Base-by-base conservation (phyloP, 2,797 vertebrate species). In the Hemibagrus guttatus region DNA sequence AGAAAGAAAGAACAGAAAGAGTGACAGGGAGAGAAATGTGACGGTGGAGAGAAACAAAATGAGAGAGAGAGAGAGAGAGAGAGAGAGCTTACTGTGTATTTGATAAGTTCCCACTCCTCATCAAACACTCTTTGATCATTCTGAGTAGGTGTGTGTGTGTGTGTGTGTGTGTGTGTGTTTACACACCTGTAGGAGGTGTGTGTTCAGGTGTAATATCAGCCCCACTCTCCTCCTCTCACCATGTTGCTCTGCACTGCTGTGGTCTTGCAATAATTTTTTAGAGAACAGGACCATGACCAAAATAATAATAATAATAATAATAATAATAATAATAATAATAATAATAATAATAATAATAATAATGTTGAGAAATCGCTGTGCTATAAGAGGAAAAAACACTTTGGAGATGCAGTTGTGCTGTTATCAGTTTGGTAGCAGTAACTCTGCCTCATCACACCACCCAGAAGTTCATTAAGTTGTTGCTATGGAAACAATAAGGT, bases 101-200 rank as follows among this genome's bases (percentile, higher is more conserved):
- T 74, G 12, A 26, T 26, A 26, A 49, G 23, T 6, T 75, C 61
- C 74, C 49, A 66, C 74, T 52, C 46, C 11, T 16, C 84, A 80
- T 23, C 61, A 58, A 68, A 85, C 28, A 68, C 61, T 64, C 84
- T 85, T 79, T 78, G 42, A 31, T 31, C 46, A 64, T 8, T 1
- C 68, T 71, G 39, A 72, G 19, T 72, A 26, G 11, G 68, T 76
- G 64, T 84, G 69, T n/a, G 58, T 42, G 31, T 91, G 58, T 35
- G 23, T 59, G 54, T 59, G 56, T n/a, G 64, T 68, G 79, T 49
- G 61, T 82, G 61, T 89, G 88, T 85, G 21, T 84, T 84, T 84
- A 84, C 58, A 75, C 83, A 84, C 71, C 54, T 84, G 83, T 61
- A 31, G 26, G 39, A 58, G 81, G 58, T 84, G 58, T 84, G 56